Conservation (phyloP, 2,797 vertebrate species). For the Pangasius djambal region DNA sequence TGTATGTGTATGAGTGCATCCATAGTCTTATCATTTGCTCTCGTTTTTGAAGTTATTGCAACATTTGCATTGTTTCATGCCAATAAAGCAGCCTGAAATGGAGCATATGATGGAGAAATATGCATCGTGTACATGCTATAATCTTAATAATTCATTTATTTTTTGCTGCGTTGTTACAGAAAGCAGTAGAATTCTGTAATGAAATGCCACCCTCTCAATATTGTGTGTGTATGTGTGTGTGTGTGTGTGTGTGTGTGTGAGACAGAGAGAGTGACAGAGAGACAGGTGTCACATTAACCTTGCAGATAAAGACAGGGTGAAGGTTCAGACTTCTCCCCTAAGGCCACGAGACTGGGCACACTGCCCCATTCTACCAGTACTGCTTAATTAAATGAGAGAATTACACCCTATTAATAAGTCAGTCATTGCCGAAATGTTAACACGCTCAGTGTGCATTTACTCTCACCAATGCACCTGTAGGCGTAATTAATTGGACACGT, state of each 20-base stretch:
- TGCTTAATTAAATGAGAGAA: slow-evolving; percentile 43
- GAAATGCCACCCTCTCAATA: neutral
- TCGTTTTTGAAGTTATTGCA: neutral
- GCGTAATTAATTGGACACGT: slow-evolving; percentile 8
- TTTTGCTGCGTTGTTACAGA: neutral
- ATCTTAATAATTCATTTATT: neutral
- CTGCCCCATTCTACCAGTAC: neutral
- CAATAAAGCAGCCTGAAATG: neutral
- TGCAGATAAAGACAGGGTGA: slow-evolving; percentile 34
- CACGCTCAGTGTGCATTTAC: neutral
- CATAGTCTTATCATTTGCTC: neutral
- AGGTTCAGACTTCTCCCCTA: slow-evolving; percentile 33
- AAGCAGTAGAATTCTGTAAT: neutral
- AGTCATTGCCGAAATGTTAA: slow-evolving; percentile 16
- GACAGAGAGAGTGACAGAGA: neutral
- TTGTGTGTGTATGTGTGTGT: neutral
- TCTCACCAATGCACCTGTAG: slow-evolving; percentile 7
- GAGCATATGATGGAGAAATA: neutral
- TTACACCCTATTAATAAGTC: slow-evolving; percentile 14
- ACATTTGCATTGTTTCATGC: neutral
- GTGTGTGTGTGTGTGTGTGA: neutral
- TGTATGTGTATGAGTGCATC: neutral
- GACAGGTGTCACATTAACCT: slow-evolving; percentile 3
- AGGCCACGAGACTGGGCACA: neutral
- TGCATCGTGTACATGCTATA: neutral